phyloP scores from a whole-genome alignment of 1,140 invertebrate species.

The Eupeodes corollae region DNA sequence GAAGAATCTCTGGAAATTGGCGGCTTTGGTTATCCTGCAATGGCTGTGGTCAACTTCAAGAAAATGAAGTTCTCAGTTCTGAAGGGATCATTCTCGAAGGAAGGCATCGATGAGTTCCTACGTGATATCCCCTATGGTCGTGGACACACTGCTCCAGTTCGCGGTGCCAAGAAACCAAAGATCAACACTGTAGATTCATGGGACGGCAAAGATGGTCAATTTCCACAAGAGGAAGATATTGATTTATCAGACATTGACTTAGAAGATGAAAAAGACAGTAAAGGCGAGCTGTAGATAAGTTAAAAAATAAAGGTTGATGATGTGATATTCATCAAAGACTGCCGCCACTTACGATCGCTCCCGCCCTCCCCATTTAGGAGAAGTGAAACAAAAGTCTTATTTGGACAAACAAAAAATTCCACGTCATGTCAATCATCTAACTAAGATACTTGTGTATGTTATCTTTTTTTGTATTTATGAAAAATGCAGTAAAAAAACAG shows the following conservation, averaged over 20 bases:
- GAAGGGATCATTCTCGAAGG: constrained; percentile 85
- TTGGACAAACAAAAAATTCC: too few species aligned
- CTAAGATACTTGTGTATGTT: too few species aligned
- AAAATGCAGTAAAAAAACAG: too few species aligned
- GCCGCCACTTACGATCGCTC: background rate
- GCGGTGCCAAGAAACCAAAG: constrained; percentile 71
- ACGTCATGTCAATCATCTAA: too few species aligned
- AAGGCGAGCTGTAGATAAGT: constrained; percentile 79
- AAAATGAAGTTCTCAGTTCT: constrained; percentile 95
- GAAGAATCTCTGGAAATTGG: constrained; percentile 90
- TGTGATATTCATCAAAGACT: background rate
- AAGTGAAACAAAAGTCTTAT: too few species aligned
- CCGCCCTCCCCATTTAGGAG: too few species aligned
- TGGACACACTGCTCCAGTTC: constrained; percentile 82
- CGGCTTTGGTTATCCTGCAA: constrained; percentile 81
- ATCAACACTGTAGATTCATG: constrained; percentile 66
- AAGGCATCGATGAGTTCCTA: constrained; percentile 91
- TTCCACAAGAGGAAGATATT: constrained; percentile 83
- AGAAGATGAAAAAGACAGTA: constrained; percentile 51
- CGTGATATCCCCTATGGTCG: constrained; percentile 90
- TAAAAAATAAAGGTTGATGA: constrained; percentile 21
- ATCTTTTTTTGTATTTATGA: too few species aligned
- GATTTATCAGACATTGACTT: constrained; percentile 85
- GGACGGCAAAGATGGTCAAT: constrained; percentile 94
- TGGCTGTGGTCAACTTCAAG: constrained; percentile 92